Conservation (phyloP, 1,140 invertebrate genomes). For the Drosophila ficusphila region DNA sequence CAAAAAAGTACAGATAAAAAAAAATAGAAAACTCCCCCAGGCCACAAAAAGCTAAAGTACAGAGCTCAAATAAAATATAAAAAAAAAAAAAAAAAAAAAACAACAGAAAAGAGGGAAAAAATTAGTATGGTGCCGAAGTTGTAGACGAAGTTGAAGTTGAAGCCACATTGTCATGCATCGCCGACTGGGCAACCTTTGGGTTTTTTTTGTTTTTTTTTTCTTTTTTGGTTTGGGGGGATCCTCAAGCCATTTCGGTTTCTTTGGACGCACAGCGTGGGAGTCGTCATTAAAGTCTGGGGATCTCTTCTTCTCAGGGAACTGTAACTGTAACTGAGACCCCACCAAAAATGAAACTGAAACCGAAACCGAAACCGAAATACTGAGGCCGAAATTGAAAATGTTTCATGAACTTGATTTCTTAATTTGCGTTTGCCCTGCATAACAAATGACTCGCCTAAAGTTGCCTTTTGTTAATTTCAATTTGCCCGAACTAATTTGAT, state of each 20-base stretch:
- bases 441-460: conserved; percentile 59
- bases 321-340: conserved; percentile 21
- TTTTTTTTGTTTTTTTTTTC: conserved; percentile 9
- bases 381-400: conserved; percentile 65
- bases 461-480: conserved; percentile 56
- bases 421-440: conserved; percentile 60
- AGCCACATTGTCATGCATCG: conserved; percentile 48
- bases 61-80: not conserved
- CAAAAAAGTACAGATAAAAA: not conserved
- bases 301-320: not conserved
- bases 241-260: too few relatives aligned
- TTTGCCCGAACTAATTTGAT: conserved; percentile 73
- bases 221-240: too few relatives aligned
- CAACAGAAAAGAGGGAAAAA: not conserved
- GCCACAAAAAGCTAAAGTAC: conserved; percentile 4
- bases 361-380: conserved; percentile 38
- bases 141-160: too few relatives aligned
- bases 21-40: not conserved
- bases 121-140: conserved; percentile 2
- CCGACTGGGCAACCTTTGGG: conserved; percentile 48
- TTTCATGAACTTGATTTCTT: conserved; percentile 76
- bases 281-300: conserved; percentile 20
- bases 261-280: conserved; percentile 73
- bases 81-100: not conserved
- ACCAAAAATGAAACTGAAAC: conserved; percentile 62